These are phyloP conservation scores for Tetrax tetrax DNA, from an alignment of 2,113 vertebrate species.

Conservation along the genomic window DNA sequence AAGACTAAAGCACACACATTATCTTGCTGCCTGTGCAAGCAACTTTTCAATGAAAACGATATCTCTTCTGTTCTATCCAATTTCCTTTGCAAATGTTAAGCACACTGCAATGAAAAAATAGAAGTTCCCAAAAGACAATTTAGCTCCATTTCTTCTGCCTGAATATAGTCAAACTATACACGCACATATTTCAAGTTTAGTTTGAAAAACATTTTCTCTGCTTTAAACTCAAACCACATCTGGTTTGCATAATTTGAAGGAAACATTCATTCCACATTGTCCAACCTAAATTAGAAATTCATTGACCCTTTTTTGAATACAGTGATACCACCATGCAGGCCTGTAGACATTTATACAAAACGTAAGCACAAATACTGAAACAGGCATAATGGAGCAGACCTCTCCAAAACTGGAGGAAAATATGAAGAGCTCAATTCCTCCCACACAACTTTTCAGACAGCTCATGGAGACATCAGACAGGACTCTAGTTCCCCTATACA, in stretches of 20 bases:
- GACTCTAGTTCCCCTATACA: background rate
- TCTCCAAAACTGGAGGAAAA: background rate
- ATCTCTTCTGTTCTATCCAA: background rate
- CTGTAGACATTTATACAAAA: background rate
- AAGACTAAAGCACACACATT: background rate
- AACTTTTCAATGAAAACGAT: background rate
- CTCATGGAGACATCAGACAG: slow-evolving; percentile 26
- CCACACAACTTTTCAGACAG: slow-evolving; percentile 10
- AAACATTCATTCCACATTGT: slow-evolving; percentile 26
- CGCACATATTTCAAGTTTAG: background rate
- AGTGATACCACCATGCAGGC: background rate
- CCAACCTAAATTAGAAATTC: slow-evolving; percentile 19
- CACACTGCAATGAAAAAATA: background rate
- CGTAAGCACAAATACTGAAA: background rate
- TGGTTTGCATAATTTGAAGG: slow-evolving; percentile 17
- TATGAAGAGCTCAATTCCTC: background rate
- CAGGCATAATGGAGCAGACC: background rate
- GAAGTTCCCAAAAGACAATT: slow-evolving; percentile 12
- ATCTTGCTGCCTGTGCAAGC: background rate
- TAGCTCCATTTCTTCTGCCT: slow-evolving; percentile 13
- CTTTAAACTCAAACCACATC: slow-evolving; percentile 32
- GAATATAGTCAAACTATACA: slow-evolving; percentile 29
- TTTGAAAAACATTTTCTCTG: slow-evolving; percentile 3
- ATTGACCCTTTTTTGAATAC: background rate
- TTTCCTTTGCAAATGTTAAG: background rate